Evolutionary conservation across 2,797 vertebrate genomes (phyloP), one percentile per base, ranked within the genome.

Genomic region (Microctenopoma stevenorrisi): DNA sequence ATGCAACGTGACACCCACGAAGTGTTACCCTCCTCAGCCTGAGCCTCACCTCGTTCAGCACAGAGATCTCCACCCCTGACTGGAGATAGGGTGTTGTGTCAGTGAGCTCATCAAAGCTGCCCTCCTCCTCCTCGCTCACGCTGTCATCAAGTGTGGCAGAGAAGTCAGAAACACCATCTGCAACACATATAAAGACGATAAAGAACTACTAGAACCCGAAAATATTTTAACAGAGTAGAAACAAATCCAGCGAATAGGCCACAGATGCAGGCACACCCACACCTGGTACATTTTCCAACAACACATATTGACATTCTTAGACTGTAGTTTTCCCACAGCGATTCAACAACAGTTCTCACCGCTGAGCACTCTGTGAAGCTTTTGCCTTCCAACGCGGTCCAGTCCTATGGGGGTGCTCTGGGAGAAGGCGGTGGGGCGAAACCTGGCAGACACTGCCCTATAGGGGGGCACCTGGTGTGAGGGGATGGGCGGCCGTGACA

Each of bases 331-430:
- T 81, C 79, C 58, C 76, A 76, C 74, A 72, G 49, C 54, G 37
- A 59, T 22, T 38, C 62, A 68, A 52, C 66, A 54, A 22, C 11
- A 0, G 64, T 57, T 79, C 93, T 92, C 72, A 95, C 93, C 93
- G 4, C 94, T 95, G 76, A 94, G 93, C 64, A 94, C 74, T 87
- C 94, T 86, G 76, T 92, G 92, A 22, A 88, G 94, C 72, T 52
- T 93, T 62, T 92, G 92, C 14, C 96, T 91, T 26, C 97, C 98
- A 50, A 99, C 94, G 0, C 95, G 94, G 87, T 99, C 97, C 89
- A 99, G 92, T 40, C 96, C 97, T 0, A 98, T 98, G 37, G 98
- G 98, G 59, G 96, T 99, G 88, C 98, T 99, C 88, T 97, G 98
- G 61, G 98, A 99, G 59, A 99, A 92, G 56, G 93, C 79, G 44